Conservation (phyloP, 2,113 vertebrate species). For the Spilogale gracilis region DNA sequence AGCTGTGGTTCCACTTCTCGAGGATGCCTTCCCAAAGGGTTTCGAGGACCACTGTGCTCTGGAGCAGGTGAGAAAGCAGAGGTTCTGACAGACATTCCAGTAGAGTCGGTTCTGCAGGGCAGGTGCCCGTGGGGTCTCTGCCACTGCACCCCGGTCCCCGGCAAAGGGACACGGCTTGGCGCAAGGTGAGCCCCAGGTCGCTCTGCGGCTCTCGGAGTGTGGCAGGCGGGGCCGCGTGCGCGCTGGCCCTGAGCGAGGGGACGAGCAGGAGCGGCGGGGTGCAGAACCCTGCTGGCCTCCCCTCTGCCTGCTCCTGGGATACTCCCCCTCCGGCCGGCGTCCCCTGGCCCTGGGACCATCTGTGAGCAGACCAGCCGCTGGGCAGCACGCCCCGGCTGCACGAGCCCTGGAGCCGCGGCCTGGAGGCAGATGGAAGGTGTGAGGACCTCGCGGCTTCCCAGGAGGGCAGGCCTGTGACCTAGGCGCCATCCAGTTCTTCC, state of each 20-base stretch:
- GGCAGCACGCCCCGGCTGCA: not conserved
- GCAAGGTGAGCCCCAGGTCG: not conserved
- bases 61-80: not conserved
- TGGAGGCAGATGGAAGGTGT: accelerated
- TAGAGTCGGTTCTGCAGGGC: too few species aligned
- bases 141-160: accelerated
- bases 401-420: not conserved
- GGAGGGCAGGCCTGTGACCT: not conserved
- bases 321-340: not conserved
- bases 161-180: not conserved
- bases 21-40: not conserved
- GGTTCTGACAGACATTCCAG: not conserved
- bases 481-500: not conserved
- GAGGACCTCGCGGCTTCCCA: accelerated
- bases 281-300: not conserved
- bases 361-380: not conserved
- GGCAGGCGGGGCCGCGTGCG: not conserved
- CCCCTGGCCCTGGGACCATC: not conserved
- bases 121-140: not conserved
- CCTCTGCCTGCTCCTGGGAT: not conserved
- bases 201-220: not conserved
- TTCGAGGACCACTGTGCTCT: not conserved
- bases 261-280: not conserved
- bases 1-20: not conserved
- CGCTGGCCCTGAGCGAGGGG: not conserved